Conservation (phyloP, 2,797 vertebrate genomes). For the Ptychadena robeensis region DNA sequence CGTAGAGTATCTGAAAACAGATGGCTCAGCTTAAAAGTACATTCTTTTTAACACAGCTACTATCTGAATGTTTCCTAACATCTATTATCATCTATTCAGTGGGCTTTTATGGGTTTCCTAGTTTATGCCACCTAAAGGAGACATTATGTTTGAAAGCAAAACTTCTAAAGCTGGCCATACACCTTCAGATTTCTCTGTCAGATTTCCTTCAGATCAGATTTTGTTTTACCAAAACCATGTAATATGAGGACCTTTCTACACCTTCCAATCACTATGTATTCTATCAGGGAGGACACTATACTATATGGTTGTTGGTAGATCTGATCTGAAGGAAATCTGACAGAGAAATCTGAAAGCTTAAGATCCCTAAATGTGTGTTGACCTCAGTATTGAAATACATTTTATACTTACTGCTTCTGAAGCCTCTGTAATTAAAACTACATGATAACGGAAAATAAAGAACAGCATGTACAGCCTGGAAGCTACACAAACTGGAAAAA, state of each 20-base stretch:
- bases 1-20: conserved; percentile 39
- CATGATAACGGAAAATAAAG: not conserved
- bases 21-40: conserved; percentile 45
- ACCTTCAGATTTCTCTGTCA: too few relatives aligned
- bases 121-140: not conserved
- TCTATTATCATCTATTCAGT: conserved; percentile 17
- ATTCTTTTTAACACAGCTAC: conserved; percentile 22
- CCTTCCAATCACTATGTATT: too few relatives aligned
- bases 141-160: not conserved
- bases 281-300: too few relatives aligned
- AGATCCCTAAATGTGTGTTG: not conserved
- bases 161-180: too few relatives aligned
- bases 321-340: too few relatives aligned
- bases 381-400: not conserved
- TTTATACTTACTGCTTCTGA: not conserved
- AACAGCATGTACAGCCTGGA: not conserved
- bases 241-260: too few relatives aligned
- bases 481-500: not conserved
- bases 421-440: not conserved
- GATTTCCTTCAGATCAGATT: too few relatives aligned
- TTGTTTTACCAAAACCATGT: too few relatives aligned
- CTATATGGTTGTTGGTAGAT: too few relatives aligned
- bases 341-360: too few relatives aligned
- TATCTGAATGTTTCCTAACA: conserved; percentile 7
- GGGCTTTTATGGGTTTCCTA: not conserved